Base-by-base conservation (phyloP, 2,888 invertebrate genomes). In the Phragmatobia fuliginosa region DNA sequence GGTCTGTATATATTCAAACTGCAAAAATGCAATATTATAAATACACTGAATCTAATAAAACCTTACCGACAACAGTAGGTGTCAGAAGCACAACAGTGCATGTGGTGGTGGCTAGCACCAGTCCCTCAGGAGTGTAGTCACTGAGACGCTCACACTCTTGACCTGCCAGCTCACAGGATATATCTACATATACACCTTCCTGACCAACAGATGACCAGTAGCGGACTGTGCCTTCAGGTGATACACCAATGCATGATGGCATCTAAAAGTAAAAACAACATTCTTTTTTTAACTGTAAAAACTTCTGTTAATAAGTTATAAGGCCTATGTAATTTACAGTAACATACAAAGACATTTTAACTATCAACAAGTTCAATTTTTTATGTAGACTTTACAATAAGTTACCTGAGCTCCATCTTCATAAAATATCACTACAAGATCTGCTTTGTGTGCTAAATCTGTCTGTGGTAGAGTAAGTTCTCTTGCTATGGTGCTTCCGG, bases 171-270 rank as follows among this genome's bases (percentile, higher is more conserved):
- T 99, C 98, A 3, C 98, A 97, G 70, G 96, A 97, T 60, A 97
- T 96, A 88, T 99, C 99, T 21, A 97, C 96, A 18, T 97, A 98
- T 1, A 97, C 97, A 0, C 97, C 97, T 87, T 98, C 98, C 82
- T 99, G 98, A 0, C 97, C 97, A 52, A 99, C 97, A 7, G 97
- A 98, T 0, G 98, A 96, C 99, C 99, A 99, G 91, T 97, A 99
- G 1, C 99, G 96, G 1, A 98, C 97, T 65, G 97, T 96, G 49
- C 99, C 99, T 87, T 99, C 99, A 0, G 99, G 99, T 0, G 99
- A 99, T 1, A 98, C 98, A 25, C 99, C 98, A 81, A 99, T 96
- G 85, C 98, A 98, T 0, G 98, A 97, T 14, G 98, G 98, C 88
- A 97, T 96, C 96, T 96, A 70, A n/a, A 68, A 72, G 38, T 45